Percentiles rank a stretch among this genome's conserved stretches.
These are phyloP conservation scores for Meiosimyza decipiens DNA, from an alignment of 2,888 invertebrate species.

Conservation along the genomic window DNA sequence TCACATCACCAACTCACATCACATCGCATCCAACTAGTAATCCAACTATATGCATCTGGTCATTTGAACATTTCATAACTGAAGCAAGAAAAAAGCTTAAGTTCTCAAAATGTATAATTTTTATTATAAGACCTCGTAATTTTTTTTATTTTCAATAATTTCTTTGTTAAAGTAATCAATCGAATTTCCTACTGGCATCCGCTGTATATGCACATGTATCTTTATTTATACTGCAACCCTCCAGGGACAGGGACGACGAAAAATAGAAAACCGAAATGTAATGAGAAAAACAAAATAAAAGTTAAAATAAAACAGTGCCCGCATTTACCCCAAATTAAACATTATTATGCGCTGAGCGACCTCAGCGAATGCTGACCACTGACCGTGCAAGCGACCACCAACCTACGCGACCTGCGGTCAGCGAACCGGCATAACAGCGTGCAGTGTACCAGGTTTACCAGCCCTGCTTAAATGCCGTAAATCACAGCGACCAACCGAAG, in stretches of 20 bases:
- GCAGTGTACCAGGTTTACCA: conserved; percentile 9
- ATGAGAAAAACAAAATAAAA: conserved; percentile 42
- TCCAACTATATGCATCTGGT: too few species aligned
- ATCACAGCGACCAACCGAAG: conserved; percentile 53
- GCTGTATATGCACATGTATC: background rate
- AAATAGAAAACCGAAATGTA: conserved; percentile 14
- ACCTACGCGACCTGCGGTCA: conserved; percentile 33
- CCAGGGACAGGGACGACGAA: conserved; percentile 35
- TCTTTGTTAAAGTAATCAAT: too few species aligned
- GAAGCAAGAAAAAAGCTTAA: too few species aligned
- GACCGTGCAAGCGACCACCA: conserved; percentile 12
- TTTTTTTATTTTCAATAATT: too few species aligned
- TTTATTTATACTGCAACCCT: conserved; percentile 24
- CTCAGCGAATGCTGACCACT: conserved; percentile 32
- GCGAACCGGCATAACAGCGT: conserved; percentile 15
- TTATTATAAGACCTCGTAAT: too few species aligned
- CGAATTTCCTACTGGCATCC: background rate
- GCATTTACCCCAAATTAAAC: conserved; percentile 65
- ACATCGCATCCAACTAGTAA: too few species aligned
- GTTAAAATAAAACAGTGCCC: conserved; percentile 48
- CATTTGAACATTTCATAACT: too few species aligned
- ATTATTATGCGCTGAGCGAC: conserved; percentile 57
- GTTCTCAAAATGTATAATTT: too few species aligned
- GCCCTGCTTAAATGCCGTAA: conserved; percentile 52
- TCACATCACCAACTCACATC: too few species aligned